Base-by-base conservation (phyloP, 2,113 vertebrate genomes). In the Okapia johnstoni region DNA sequence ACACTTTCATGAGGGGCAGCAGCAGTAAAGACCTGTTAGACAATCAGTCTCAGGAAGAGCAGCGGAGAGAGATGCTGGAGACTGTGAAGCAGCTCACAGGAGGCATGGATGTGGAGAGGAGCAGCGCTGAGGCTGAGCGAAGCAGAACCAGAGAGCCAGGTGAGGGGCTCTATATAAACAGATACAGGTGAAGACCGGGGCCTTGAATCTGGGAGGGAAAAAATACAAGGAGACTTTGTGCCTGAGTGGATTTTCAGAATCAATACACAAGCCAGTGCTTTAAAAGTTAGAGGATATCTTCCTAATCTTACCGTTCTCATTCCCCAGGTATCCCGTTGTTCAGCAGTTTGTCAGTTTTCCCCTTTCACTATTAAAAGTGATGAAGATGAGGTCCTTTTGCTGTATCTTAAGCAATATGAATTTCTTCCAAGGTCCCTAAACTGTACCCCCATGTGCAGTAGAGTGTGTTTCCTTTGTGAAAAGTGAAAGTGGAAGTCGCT, bases 1-100 rank as follows among this genome's bases (percentile, higher is more conserved):
- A 98, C 58, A 98, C 99, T 11, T 99, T 99, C 97, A 84, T 98
- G 30, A 98, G 99, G 89, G 99, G 99, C 25, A 96, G 99, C 98
- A 99, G 99, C 96, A 99, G 99, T 5, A 99, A 99, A 95, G 99
- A 99, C 98, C 98, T 99, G 88, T 96, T 99, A 55, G 99, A 99
- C 97, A 99, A 98, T 96, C 99, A 98, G 95, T 98, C 97, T 1
- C 99, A 99, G 0, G 99, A 99, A 96, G 99, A 99, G 63, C 99
- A 98, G 6, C 98, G 98, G 55, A 98, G 99, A 92, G 99, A 99
- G 94, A 99, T 98, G 96, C 98, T 99, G 0, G 99, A 99, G 98
- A 98, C 99, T 0, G 98, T 99, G 95, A 99, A 99, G 90, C 99
- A 99, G 97, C 85, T 99, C 0, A 99, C 98, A 0, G 99, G 99